These are phyloP conservation scores for Caenorhabditis sp. DNA, from an alignment of 2,888 invertebrate species.

Conservation along the genomic window DNA sequence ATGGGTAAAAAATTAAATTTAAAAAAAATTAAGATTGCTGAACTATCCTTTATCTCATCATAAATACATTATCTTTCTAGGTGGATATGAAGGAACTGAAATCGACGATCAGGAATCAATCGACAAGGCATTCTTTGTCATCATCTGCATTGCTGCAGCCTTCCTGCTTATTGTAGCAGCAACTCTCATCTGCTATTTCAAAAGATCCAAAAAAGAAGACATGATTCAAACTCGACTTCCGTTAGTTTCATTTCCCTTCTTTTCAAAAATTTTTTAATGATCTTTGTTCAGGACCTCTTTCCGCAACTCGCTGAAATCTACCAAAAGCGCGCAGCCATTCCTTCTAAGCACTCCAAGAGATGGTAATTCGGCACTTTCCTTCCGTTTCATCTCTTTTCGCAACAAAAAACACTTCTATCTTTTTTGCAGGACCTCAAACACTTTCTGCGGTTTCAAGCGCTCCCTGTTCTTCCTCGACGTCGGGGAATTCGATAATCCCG, in stretches of 20 bases:
- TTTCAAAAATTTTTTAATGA: slow-evolving; percentile 13
- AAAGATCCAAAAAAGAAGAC: slow-evolving; percentile 69
- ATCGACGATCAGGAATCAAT: slow-evolving; percentile 58
- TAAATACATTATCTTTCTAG: slow-evolving; percentile 57
- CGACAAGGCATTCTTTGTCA: slow-evolving; percentile 64
- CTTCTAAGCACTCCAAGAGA: slow-evolving; percentile 63
- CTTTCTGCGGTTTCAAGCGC: slow-evolving; percentile 61
- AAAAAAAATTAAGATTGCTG: background rate
- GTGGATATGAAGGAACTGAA: slow-evolving; percentile 52
- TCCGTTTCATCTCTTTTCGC: background rate
- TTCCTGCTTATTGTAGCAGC: slow-evolving; percentile 71
- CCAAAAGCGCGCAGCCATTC: slow-evolving; percentile 71
- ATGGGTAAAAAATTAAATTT: slow-evolving; percentile 3
- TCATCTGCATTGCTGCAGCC: slow-evolving; percentile 67
- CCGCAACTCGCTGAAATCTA: slow-evolving; percentile 66
- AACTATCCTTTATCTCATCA: no score
- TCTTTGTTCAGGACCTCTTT: slow-evolving; percentile 70
- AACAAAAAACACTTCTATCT: background rate
- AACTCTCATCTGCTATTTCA: slow-evolving; percentile 72
- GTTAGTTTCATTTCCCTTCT: slow-evolving; percentile 42
- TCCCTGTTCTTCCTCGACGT: slow-evolving; percentile 64
- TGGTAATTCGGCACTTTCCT: slow-evolving; percentile 43
- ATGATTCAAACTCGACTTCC: slow-evolving; percentile 58
- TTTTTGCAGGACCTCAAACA: slow-evolving; percentile 48
- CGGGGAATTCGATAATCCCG: slow-evolving; percentile 65